phyloP scores from a whole-genome alignment of 2,888 invertebrate species.

The Lagria hirta region DNA sequence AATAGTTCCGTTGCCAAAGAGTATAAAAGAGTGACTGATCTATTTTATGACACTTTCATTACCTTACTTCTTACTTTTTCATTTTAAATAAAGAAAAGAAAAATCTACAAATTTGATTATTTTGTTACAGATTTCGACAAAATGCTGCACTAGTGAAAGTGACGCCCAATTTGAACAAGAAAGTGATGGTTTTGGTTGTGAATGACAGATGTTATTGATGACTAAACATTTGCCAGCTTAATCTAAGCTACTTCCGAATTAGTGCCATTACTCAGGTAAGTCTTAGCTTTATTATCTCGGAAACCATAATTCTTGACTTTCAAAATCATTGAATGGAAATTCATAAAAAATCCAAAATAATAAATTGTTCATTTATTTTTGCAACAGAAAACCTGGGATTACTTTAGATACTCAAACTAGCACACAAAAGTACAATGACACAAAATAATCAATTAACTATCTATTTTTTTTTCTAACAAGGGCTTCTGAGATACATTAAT shows the following conservation, averaged over 20 bases:
- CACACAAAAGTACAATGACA: not conserved
- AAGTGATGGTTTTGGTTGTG: slow-evolving; percentile 27
- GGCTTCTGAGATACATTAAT: too few relatives aligned
- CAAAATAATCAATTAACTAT: slow-evolving; percentile 1
- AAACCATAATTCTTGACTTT: too few relatives aligned
- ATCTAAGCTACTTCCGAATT: slow-evolving; percentile 23
- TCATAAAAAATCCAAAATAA: too few relatives aligned
- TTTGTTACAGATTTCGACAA: slow-evolving; percentile 22
- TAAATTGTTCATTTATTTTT: too few relatives aligned
- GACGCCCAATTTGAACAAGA: slow-evolving; percentile 33
- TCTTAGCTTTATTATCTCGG: too few relatives aligned
- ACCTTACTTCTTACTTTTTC: too few relatives aligned
- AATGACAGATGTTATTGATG: slow-evolving; percentile 27
- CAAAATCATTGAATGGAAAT: not conserved
- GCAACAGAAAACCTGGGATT: too few relatives aligned
- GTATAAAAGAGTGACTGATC: slow-evolving; percentile 9
- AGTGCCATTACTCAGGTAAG: slow-evolving; percentile 26
- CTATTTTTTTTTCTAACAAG: too few relatives aligned
- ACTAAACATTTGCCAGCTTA: slow-evolving; percentile 24
- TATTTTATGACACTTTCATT: too few relatives aligned
- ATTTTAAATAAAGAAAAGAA: too few relatives aligned
- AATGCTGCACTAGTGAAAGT: slow-evolving; percentile 25
- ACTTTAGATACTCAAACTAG: not conserved
- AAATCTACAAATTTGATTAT: slow-evolving; percentile 1
- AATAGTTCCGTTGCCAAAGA: slow-evolving; percentile 20